Percentiles rank a stretch among this genome's conserved stretches.
These are phyloP conservation scores for Sinocyclocheilus maitianheensis DNA, from an alignment of 2,113 vertebrate genomes.

Conservation along the genomic window DNA sequence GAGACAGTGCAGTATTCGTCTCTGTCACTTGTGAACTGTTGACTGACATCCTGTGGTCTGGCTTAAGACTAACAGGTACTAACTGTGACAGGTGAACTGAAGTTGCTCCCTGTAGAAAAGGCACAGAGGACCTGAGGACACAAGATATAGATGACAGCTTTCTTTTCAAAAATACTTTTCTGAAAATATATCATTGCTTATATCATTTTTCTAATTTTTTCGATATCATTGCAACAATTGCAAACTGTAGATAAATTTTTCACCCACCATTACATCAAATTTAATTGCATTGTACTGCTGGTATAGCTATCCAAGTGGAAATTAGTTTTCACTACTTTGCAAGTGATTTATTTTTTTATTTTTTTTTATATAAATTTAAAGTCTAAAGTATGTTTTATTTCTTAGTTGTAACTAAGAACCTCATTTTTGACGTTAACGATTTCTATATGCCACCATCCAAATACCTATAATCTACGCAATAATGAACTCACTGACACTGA, in stretches of 20 bases:
- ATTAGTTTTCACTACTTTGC: not conserved
- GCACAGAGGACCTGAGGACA: conserved; percentile 25
- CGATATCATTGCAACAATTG: not conserved
- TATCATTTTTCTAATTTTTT: not conserved
- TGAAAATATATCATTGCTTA: not conserved
- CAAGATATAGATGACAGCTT: conserved; percentile 22
- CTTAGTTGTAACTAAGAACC: not conserved
- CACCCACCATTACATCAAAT: not conserved
- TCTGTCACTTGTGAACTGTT: conserved; percentile 15
- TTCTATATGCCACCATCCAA: not conserved
- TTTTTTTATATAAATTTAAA: not conserved
- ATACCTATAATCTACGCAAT: conserved; percentile 4
- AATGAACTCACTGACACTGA: not conserved
- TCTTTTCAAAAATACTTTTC: conserved; percentile 18
- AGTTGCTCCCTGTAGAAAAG: conserved; percentile 46
- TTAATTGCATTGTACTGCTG: not conserved
- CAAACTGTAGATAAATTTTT: conserved; percentile 2
- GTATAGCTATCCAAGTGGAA: not conserved
- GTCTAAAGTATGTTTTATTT: not conserved
- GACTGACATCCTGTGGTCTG: conserved; percentile 27
- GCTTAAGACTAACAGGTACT: conserved; percentile 36
- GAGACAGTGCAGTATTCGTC: conserved; percentile 4
- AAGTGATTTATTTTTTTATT: not conserved
- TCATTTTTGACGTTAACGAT: not conserved
- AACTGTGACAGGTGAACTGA: conserved; percentile 49